These are phyloP conservation scores for Heteromyza rotundicornis DNA, from an alignment of 2,888 invertebrate species.

Conservation along the genomic window DNA sequence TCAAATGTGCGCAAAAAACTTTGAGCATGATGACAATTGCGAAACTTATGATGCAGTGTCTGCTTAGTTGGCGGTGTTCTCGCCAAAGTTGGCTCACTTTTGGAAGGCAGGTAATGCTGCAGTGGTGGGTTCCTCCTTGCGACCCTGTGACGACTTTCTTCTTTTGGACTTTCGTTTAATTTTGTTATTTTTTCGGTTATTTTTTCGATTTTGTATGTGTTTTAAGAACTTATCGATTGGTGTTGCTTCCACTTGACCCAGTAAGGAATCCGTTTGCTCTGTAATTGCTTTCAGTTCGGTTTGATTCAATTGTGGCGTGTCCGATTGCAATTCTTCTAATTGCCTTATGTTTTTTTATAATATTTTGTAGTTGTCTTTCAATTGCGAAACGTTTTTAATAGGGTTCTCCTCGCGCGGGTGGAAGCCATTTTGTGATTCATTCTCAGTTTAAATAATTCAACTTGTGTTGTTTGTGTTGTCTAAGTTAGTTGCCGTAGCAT, in stretches of 20 bases:
- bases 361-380: conserved; percentile 13
- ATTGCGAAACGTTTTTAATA: conserved; percentile 14
- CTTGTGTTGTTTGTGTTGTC: neutral
- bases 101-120: neutral
- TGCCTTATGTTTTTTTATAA: conserved; percentile 20
- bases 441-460: neutral
- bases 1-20: conserved; percentile 43
- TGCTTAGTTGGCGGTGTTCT: neutral
- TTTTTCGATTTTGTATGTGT: conserved; percentile 25
- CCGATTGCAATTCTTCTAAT: conserved; percentile 22
- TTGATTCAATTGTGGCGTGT: conserved; percentile 8
- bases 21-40: conserved; percentile 38
- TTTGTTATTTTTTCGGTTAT: neutral
- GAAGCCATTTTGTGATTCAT: neutral
- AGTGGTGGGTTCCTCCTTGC: too few species aligned
- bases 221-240: conserved; percentile 16
- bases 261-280: conserved; percentile 1
- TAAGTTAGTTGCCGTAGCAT: neutral
- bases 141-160: too few species aligned
- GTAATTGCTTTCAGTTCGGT: neutral
- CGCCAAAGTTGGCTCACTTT: neutral
- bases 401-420: neutral
- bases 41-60: conserved; percentile 24
- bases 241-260: neutral
- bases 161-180: too few species aligned